Percentiles rank a stretch among this genome's conserved stretches.
Evolutionary conservation across 2,113 vertebrate species (phyloP).

Genomic region (Cranoglanis bouderius): DNA sequence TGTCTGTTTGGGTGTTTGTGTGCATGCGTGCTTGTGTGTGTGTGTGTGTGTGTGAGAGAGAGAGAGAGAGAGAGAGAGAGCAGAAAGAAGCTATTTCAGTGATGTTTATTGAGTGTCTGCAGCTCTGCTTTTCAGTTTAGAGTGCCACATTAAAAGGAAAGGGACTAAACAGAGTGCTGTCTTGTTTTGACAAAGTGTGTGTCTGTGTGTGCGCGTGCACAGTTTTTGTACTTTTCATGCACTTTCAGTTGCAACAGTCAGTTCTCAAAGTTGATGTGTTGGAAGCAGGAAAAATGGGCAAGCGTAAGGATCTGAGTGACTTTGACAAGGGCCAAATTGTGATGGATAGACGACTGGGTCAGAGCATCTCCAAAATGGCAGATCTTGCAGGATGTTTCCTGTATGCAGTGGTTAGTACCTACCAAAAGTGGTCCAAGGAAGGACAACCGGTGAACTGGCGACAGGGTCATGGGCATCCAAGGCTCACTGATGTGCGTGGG

Average conservation of each 20-base stretch:
- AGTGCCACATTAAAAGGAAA: conserved; percentile 23
- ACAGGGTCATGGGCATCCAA: too few species aligned
- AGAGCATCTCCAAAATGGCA: too few species aligned
- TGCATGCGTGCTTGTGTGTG: not conserved
- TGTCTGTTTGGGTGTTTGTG: conserved; percentile 11
- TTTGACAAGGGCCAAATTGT: too few species aligned
- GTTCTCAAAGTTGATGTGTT: too few species aligned
- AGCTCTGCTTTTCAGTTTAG: conserved; percentile 47
- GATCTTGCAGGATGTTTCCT: too few species aligned
- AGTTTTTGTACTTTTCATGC: not conserved
- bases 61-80: conserved; percentile 8
- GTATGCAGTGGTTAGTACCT: too few species aligned
- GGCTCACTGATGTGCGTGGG: too few species aligned
- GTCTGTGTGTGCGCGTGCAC: not conserved
- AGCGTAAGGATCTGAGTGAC: too few species aligned
- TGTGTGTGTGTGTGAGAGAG: conserved; percentile 9
- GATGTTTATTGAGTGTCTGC: conserved; percentile 60
- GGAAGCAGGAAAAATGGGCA: too few species aligned
- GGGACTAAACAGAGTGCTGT: not conserved
- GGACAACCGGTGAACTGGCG: too few species aligned
- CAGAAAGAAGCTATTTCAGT: conserved; percentile 11
- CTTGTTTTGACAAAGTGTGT: not conserved
- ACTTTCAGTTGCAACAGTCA: not conserved
- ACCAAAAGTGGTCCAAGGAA: too few species aligned
- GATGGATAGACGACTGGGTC: too few species aligned